Base-by-base conservation (phyloP, 37 sponge, comb jelly and placozoan species). In the Crambe crambe region DNA sequence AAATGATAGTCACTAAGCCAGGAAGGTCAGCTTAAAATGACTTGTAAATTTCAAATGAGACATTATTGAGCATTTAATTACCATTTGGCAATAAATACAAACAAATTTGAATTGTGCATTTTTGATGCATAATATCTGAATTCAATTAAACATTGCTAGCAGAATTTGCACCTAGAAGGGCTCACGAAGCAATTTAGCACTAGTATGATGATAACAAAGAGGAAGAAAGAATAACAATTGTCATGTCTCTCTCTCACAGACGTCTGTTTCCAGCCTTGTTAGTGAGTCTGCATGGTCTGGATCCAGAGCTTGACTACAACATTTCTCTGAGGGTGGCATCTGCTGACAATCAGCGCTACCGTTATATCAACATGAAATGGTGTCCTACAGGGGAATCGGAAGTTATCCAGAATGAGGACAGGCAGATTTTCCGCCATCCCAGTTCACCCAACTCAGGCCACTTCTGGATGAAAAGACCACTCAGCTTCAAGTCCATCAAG, bases 1-100 rank as follows among this genome's bases (percentile, higher is more conserved):
- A 91, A 41, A 91, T 91, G 91, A 91, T 91, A 40, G 85, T 91
- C 9, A 91, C 91, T 3, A 86, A 85, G 35, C 57, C 83, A 34
- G 91, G 91, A 60, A 63, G 91, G 86, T 86, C 27, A 79, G 71
- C 12, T 47, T 47, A 47, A 47, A 47, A 47, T 47, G 12, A 47
- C 51, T 47, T n/a, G 51, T 47, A 47, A 47, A 47, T 15, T 47
- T 47, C 51, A 47, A 6, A 47, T 47, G 12, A 47, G 51, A 47
- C n/a, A n/a, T n/a, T n/a, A n/a, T n/a, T n/a, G n/a, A 47, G 51
- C 51, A 47, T 47, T 47, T 47, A 47, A n/a, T n/a, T n/a, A n/a
- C n/a, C n/a, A n/a, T n/a, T n/a, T n/a, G n/a, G n/a, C n/a, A n/a
- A n/a, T n/a, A n/a, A n/a, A n/a, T n/a, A n/a, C n/a, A n/a, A n/a